Evolutionary conservation across 2,113 vertebrate species (phyloP).

Genomic region (Bos javanicus): DNA sequence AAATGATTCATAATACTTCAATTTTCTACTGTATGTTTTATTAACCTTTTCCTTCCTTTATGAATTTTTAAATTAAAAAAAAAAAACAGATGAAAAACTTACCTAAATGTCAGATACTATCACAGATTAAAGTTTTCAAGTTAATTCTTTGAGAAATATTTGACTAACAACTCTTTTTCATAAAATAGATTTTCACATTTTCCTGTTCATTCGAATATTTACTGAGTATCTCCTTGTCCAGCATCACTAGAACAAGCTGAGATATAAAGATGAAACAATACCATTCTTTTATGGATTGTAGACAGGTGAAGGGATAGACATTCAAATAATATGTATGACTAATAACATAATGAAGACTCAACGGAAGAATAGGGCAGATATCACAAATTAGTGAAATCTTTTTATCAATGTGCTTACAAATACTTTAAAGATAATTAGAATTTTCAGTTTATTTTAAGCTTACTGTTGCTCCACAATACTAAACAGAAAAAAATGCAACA

Average conservation of each 20-base stretch:
- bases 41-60: not conserved
- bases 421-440: not conserved
- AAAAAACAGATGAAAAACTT: constrained; percentile 22
- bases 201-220: not conserved
- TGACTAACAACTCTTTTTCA: not conserved
- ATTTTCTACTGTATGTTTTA: not conserved
- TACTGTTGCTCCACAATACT: not conserved
- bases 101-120: not conserved
- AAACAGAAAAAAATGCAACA: not conserved
- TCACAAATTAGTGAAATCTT: not conserved
- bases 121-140: not conserved
- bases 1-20: not conserved
- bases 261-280: not conserved
- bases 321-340: not conserved
- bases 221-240: not conserved
- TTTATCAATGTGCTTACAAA: not conserved
- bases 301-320: not conserved
- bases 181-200: not conserved
- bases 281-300: not conserved
- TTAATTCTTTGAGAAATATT: not conserved
- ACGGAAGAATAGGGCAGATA: not conserved
- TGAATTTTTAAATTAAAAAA: constrained; percentile 4
- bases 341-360: not conserved
- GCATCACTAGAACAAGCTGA: not conserved
- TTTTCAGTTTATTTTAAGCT: not conserved